Conservation (phyloP, 1,140 invertebrate genomes). For the Tachypleus tridentatus region DNA sequence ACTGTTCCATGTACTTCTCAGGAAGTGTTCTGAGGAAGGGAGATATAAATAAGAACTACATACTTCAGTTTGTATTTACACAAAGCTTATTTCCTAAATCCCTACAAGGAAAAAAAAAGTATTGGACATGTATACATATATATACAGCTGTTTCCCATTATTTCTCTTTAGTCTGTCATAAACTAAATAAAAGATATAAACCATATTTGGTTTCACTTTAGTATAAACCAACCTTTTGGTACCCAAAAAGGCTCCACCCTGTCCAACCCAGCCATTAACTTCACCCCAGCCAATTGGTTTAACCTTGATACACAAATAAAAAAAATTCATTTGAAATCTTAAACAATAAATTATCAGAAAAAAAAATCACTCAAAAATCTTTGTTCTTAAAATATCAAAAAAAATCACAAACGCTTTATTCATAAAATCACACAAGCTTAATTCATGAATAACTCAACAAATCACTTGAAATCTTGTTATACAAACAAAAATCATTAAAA, state of each 20-base stretch:
- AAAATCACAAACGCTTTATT: no score
- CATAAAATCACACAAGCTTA: no score
- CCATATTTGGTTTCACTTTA: background rate
- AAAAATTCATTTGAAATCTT: background rate
- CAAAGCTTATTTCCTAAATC: background rate
- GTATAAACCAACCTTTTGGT: conserved; percentile 49
- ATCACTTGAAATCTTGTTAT: no score
- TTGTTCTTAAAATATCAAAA: no score
- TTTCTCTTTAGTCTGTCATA: no score
- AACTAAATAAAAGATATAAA: no score
- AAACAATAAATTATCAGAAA: no score
- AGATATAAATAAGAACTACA: background rate
- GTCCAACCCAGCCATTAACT: conserved; percentile 94
- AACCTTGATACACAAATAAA: conserved; percentile 39
- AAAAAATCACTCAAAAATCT: no score
- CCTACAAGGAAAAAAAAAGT: conserved; percentile 6
- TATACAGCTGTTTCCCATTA: no score
- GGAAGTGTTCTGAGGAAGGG: conserved; percentile 47
- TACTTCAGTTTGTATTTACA: no score
- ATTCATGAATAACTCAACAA: no score
- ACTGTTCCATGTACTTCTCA: conserved; percentile 49
- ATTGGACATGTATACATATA: background rate
- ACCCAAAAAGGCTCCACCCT: conserved; percentile 88
- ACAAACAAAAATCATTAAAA: no score
- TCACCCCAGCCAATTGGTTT: conserved; percentile 57